Percentiles rank a stretch among this genome's conserved stretches.
Evolutionary conservation across 2,113 vertebrate species (phyloP).

Genomic region (Melospiza georgiana): DNA sequence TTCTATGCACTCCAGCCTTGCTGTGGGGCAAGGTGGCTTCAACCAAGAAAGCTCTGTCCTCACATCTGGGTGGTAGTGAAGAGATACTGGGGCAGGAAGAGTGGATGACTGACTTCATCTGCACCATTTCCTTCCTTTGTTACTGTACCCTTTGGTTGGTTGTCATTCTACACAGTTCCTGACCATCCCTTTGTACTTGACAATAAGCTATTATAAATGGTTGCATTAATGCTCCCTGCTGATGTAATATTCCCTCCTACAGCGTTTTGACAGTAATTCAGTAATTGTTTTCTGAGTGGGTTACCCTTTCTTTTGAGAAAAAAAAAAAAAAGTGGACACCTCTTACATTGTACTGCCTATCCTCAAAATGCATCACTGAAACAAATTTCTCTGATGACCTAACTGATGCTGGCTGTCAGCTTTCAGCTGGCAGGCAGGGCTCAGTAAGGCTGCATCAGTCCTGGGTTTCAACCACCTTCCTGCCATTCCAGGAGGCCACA

Average conservation of each 20-base stretch:
- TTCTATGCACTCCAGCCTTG: background rate
- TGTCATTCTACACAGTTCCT: background rate
- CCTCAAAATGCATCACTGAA: background rate
- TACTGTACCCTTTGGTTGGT: background rate
- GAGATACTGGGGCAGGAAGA: background rate
- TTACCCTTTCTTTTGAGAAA: background rate
- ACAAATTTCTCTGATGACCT: background rate
- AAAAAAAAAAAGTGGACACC: background rate
- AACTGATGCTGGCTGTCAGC: background rate
- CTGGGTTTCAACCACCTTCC: background rate
- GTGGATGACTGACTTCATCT: background rate
- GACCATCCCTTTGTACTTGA: background rate
- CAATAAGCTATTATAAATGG: background rate
- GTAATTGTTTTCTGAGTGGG: conserved; percentile 36
- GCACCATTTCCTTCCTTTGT: conserved; percentile 15
- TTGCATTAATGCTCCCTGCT: background rate
- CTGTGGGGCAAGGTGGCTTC: background rate
- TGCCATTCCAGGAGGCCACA: background rate
- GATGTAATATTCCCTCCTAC: conserved; percentile 35
- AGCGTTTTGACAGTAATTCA: conserved; percentile 30
- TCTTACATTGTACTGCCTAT: background rate
- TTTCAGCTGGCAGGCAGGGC: background rate
- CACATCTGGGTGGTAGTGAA: background rate
- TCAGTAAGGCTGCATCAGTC: background rate
- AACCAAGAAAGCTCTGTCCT: background rate